A percentile compares a stretch with the other conserved stretches of the same genome.
Evolutionary conservation across 2,888 invertebrate genomes (phyloP).

Genomic region (Ischnura elegans): DNA sequence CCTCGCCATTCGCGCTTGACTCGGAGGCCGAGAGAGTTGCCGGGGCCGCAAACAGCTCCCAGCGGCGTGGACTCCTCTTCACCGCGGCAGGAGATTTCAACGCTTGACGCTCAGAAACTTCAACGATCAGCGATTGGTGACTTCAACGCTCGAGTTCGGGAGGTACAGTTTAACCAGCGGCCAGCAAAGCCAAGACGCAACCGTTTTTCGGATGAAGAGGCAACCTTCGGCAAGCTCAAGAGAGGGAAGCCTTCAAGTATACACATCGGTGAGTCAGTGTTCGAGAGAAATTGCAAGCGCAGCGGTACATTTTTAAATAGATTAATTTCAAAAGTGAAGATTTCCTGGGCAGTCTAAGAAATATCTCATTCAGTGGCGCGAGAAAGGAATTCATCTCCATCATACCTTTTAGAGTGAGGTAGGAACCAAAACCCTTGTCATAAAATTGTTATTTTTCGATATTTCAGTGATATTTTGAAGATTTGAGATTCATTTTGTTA

Average conservation of each 20-base stretch:
- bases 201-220: too few species aligned
- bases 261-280: too few species aligned
- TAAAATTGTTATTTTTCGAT: not conserved
- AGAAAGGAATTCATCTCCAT: not conserved
- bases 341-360: not conserved
- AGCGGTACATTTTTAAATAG: too few species aligned
- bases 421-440: not conserved
- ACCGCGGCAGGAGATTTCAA: too few species aligned
- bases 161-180: not conserved
- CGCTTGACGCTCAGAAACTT: not conserved
- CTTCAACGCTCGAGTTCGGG: constrained; percentile 53
- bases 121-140: too few species aligned
- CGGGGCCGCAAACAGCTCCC: constrained; percentile 30
- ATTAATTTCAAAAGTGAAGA: too few species aligned
- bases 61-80: not conserved
- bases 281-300: too few species aligned
- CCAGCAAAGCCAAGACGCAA: too few species aligned
- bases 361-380: not conserved
- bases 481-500: not conserved
- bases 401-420: not conserved
- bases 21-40: constrained; percentile 48
- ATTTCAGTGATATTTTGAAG: not conserved
- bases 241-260: too few species aligned
- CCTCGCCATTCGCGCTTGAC: constrained; percentile 43
- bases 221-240: too few species aligned